Conservation (phyloP, 2,888 invertebrate species). For the Eupithecia insigniata region DNA sequence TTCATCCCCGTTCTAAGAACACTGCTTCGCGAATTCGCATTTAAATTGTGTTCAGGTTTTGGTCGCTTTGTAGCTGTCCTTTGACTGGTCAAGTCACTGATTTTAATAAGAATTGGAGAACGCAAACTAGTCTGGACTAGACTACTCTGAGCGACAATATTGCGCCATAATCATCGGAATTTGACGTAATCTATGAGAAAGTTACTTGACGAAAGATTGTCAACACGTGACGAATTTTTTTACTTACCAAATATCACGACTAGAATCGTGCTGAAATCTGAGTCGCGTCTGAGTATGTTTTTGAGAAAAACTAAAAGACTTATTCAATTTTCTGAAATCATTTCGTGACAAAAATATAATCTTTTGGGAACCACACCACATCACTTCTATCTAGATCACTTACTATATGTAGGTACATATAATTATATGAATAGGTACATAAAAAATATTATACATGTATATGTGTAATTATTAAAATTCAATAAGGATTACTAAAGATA, state of each 20-base stretch:
- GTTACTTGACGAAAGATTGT: not conserved
- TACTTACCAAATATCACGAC: no score
- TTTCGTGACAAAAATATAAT: not conserved
- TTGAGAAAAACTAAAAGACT: not conserved
- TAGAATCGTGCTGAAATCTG: no score
- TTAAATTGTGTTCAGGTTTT: conserved; percentile 81
- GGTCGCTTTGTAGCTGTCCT: conserved; percentile 76
- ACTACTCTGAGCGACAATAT: not conserved
- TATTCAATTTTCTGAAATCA: not conserved
- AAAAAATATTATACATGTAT: no score
- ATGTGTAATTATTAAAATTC: not conserved
- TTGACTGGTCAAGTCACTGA: conserved; percentile 69
- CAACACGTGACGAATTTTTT: no score
- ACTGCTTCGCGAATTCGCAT: conserved; percentile 67
- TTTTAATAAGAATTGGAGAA: conserved; percentile 62
- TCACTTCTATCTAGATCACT: not conserved
- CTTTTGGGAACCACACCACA: not conserved
- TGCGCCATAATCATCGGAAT: not conserved
- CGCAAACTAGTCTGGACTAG: not conserved
- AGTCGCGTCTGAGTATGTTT: no score
- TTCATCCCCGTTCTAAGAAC: not conserved
- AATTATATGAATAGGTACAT: no score
- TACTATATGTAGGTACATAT: not conserved
- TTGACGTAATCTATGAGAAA: not conserved
- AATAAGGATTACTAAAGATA: not conserved